Evolutionary conservation across 1,140 invertebrate genomes (phyloP).

Genomic region (Aphelenchoides avenae): DNA sequence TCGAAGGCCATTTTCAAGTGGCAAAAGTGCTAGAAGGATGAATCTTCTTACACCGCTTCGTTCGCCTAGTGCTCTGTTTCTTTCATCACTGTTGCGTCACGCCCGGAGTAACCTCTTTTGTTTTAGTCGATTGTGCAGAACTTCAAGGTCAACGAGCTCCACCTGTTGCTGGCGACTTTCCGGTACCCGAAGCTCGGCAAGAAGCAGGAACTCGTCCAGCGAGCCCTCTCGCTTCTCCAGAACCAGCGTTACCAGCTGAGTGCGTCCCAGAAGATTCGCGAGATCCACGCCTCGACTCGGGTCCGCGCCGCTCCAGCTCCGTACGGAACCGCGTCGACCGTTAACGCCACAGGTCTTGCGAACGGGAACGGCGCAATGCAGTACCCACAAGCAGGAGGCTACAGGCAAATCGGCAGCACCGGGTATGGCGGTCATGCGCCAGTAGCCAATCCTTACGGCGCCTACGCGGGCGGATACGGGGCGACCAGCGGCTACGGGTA

Average conservation of each 20-base stretch:
- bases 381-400: not conserved
- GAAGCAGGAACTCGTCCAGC: constrained; percentile 76
- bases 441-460: not conserved
- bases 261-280: constrained; percentile 29
- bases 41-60: too few relatives aligned
- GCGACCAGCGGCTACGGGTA: not conserved
- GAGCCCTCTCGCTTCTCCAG: constrained; percentile 72
- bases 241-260: constrained; percentile 70
- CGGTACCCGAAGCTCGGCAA: constrained; percentile 78
- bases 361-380: constrained; percentile 4
- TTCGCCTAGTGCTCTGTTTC: too few relatives aligned
- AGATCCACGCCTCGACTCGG: constrained; percentile 26
- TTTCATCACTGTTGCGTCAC: too few relatives aligned
- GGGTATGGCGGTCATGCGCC: constrained; percentile 2
- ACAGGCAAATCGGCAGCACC: constrained; percentile 10
- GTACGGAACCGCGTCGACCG: too few relatives aligned
- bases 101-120: too few relatives aligned
- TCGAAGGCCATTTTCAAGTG: too few relatives aligned
- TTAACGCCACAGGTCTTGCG: too few relatives aligned
- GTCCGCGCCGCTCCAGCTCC: constrained; percentile 9
- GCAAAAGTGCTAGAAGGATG: too few relatives aligned
- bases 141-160: constrained; percentile 66
- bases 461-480: not conserved
- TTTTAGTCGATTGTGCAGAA: too few relatives aligned
- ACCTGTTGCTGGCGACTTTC: constrained; percentile 74